Conservation (phyloP, 2,888 invertebrate genomes). For the Anorthoa munda region DNA sequence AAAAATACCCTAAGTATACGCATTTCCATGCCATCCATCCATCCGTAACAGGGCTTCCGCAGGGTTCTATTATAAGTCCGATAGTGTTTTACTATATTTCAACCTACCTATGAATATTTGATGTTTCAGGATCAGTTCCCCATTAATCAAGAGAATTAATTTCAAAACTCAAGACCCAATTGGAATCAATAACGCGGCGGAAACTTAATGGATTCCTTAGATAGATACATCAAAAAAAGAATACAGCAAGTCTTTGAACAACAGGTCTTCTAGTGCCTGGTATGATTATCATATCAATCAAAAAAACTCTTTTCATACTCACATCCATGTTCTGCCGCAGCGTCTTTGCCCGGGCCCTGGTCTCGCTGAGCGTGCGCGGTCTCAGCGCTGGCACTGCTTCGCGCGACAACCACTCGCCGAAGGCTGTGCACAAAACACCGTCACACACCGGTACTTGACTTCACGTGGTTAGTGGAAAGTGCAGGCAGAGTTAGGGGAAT, state of each 20-base stretch:
- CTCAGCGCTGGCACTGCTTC: slow-evolving; percentile 83
- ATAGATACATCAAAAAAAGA: not conserved
- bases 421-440: slow-evolving; percentile 80
- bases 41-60: not conserved
- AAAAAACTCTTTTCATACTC: slow-evolving; percentile 64
- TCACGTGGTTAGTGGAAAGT: slow-evolving; percentile 37
- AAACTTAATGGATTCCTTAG: not conserved
- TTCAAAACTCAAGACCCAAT: not conserved
- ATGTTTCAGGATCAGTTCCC: not conserved
- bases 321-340: slow-evolving; percentile 84
- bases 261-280: no score
- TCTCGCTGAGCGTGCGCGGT: slow-evolving; percentile 80
- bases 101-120: not conserved
- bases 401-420: slow-evolving; percentile 89
- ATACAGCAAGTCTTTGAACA: not conserved
- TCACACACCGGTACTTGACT: slow-evolving; percentile 63
- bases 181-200: not conserved
- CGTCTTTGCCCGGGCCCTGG: slow-evolving; percentile 80
- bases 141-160: not conserved
- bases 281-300: not conserved
- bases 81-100: not conserved
- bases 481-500: slow-evolving; percentile 30
- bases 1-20: not conserved
- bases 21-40: not conserved
- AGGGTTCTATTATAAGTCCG: slow-evolving; percentile 22